These are phyloP conservation scores for Neria commutata DNA, from an alignment of 2,888 invertebrate genomes.

Conservation along the genomic window DNA sequence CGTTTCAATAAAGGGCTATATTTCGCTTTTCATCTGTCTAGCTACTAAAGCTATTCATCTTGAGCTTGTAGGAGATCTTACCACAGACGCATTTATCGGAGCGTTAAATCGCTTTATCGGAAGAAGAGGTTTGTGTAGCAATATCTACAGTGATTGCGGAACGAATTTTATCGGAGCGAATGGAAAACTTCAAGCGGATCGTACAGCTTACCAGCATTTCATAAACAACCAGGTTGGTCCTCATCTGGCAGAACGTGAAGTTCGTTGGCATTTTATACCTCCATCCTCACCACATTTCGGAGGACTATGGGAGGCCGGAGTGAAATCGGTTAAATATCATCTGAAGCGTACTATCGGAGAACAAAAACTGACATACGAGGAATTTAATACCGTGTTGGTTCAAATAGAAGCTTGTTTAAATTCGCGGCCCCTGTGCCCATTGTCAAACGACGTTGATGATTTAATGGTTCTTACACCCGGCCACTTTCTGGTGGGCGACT, in stretches of 20 bases:
- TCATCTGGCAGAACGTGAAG: neutral
- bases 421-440: constrained; percentile 7
- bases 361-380: constrained; percentile 12
- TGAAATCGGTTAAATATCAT: constrained; percentile 20
- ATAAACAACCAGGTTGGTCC: too few relatives aligned
- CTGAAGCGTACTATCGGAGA: constrained; percentile 12
- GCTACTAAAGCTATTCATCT: constrained; percentile 23
- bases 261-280: constrained; percentile 17
- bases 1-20: constrained; percentile 10
- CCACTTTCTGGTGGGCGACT: too few relatives aligned
- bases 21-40: constrained; percentile 9
- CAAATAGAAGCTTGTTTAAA: constrained; percentile 21
- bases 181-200: neutral
- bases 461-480: too few relatives aligned
- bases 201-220: neutral
- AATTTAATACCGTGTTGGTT: constrained; percentile 16
- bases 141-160: constrained; percentile 15
- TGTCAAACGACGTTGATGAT: neutral
- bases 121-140: constrained; percentile 17
- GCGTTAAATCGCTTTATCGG: constrained; percentile 23
- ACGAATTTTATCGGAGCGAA: constrained; percentile 20
- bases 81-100: constrained; percentile 16
- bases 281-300: constrained; percentile 19
- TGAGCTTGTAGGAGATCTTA: constrained; percentile 21
- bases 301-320: constrained; percentile 18